Conservation (phyloP, 1,140 invertebrate species). For the Pantala flavescens region DNA sequence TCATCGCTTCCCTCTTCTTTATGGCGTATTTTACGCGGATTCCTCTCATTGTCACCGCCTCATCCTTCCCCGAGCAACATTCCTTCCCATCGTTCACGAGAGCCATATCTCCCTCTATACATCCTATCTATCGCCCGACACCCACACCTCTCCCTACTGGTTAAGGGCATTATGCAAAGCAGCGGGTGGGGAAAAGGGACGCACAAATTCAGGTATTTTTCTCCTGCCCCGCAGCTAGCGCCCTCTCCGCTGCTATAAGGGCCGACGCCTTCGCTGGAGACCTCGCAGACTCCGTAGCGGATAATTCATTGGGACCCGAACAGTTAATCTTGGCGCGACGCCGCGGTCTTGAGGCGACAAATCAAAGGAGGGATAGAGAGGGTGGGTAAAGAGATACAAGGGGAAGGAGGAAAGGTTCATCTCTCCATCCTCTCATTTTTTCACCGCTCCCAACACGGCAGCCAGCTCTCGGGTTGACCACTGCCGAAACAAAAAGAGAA, state of each 20-base stretch:
- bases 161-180: too few relatives aligned
- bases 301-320: constrained; percentile 9
- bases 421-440: not conserved
- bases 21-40: too few relatives aligned
- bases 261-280: constrained; percentile 1
- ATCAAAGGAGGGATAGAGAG: not conserved
- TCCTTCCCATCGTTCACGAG: too few relatives aligned
- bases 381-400: not conserved
- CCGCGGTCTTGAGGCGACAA: not conserved
- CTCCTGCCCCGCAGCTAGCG: not conserved
- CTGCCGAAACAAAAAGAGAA: not conserved
- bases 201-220: too few relatives aligned
- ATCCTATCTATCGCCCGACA: not conserved
- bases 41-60: too few relatives aligned
- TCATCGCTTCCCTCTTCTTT: too few relatives aligned
- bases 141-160: not conserved
- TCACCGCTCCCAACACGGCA: not conserved
- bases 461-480: not conserved
- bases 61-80: too few relatives aligned
- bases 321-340: constrained; percentile 3
- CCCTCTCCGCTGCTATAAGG: not conserved
- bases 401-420: not conserved
- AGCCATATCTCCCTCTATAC: too few relatives aligned
- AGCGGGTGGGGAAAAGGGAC: too few relatives aligned
- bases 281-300: not conserved